Evolutionary conservation across 1,140 invertebrate genomes (phyloP), one percentile per base, ranked within the genome.

Genomic region (Antheraea pernyi): DNA sequence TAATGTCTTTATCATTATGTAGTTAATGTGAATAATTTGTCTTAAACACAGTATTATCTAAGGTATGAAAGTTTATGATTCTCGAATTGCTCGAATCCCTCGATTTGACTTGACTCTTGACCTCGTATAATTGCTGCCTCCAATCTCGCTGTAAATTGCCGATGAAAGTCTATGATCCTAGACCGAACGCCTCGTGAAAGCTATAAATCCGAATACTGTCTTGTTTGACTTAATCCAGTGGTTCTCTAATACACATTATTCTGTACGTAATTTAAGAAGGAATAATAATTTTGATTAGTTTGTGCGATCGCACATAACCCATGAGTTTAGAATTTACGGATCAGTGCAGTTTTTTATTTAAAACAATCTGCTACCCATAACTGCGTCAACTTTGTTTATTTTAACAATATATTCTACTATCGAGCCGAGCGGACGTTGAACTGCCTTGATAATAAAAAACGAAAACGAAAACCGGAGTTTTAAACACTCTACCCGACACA

Each of bases 141-240:
- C 22, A 71, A 64, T 71, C 60, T 63, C 59, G 19, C 30, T 19
- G 65, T 70, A 67, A 70, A 63, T 63, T 67, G 59, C 59, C 59
- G 61, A 71, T 67, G 70, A 71, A 71, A 71, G 70, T 71, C 65
- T 60, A 67, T 65, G 37, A 67, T 64, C 37, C 60, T 48, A 42
- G 61, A 59, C 36, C 63, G 65, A 18, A 18, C 48, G 48, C 46
- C 46, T 60, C 65, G 66, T 66, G 46, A 67, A 64, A 36, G 70
- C 60, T 67, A 71, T 71, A 71, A 71, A 71, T 71, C 60, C 70
- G 18, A 59, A 53, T 67, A 13, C 46, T 53, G 65, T 19, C 62
- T 71, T 65, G 67, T 66, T 66, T 67, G 70, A 71, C 70, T 65
- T 67, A 71, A 67, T 67, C 67, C 46, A 58, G n/a, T 42, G 61